phyloP scores from a whole-genome alignment of 2,113 vertebrate genomes.

The Casuarius casuarius region DNA sequence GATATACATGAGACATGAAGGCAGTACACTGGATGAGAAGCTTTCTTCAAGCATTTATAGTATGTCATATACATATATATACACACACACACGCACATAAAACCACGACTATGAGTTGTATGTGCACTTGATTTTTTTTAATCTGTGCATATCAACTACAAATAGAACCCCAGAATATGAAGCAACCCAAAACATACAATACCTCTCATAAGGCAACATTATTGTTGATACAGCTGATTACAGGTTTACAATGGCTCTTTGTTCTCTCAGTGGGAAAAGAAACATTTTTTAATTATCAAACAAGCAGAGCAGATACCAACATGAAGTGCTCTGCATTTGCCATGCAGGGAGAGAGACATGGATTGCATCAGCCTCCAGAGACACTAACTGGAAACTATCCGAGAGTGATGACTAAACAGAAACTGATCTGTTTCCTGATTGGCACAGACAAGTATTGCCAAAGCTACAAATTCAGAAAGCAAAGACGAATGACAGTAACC shows the following conservation, averaged over 20 bases:
- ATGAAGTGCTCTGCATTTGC: background rate
- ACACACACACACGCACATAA: background rate
- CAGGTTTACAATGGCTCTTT: background rate
- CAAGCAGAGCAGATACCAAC: background rate
- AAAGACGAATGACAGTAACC: background rate
- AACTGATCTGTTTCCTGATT: background rate
- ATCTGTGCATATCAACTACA: background rate
- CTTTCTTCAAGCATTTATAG: background rate
- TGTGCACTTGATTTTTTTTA: background rate
- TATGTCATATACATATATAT: background rate
- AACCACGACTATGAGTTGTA: background rate
- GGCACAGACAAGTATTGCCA: background rate
- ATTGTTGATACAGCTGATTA: background rate
- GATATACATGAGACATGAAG: background rate
- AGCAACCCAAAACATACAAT: background rate
- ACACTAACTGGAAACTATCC: background rate
- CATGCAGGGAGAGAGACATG: background rate
- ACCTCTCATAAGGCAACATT: background rate
- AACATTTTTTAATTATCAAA: background rate
- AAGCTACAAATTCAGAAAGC: background rate
- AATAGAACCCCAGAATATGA: background rate
- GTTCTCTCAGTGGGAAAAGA: background rate
- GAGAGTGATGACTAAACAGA: conserved; percentile 40
- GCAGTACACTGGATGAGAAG: background rate
- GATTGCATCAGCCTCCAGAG: conserved; percentile 35